phyloP scores from a whole-genome alignment of 2,113 vertebrate species.

The sheep (Ovis aries) region ARS-UI_Ramb_v3.0 NC_056066.1:60722001-60722500 shows the following conservation, averaged over 20 bases:
- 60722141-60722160: neutral
- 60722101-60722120: neutral
- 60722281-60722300: neutral
- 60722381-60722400: neutral
- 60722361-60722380: neutral
- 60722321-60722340: neutral
- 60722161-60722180: neutral
- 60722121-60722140: neutral
- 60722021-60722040: neutral
- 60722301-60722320: neutral
- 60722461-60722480: neutral
- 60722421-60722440: neutral
- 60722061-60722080: neutral
- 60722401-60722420: neutral
- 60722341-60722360: neutral
- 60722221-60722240: neutral
- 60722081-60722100: neutral
- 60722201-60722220: neutral
- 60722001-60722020: neutral
- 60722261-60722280: neutral
- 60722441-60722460: neutral
- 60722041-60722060: neutral
- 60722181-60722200: neutral
- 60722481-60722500: neutral
- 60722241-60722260: neutral